Evolutionary conservation across 2,113 vertebrate genomes (phyloP).

Genomic region (Rhea pennata): DNA sequence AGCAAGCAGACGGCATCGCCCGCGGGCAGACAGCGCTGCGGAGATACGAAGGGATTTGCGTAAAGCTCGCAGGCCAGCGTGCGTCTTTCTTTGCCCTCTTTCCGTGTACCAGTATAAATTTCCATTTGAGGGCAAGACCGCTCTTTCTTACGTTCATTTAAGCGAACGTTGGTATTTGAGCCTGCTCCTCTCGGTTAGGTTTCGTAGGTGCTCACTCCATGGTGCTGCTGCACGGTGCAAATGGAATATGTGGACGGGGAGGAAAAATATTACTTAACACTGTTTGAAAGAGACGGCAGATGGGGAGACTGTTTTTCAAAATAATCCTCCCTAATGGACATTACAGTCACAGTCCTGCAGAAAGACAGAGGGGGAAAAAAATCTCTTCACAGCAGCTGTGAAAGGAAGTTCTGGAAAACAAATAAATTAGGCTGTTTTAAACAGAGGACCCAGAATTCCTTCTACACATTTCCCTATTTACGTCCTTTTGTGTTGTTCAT

Average conservation of each 20-base stretch:
- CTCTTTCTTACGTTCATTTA: neutral
- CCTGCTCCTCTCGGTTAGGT: neutral
- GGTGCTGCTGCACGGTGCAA: neutral
- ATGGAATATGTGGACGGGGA: neutral
- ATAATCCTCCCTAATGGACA: slow-evolving; percentile 34
- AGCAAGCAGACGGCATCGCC: neutral
- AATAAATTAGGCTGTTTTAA: slow-evolving; percentile 33
- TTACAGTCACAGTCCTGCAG: neutral
- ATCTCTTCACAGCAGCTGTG: neutral
- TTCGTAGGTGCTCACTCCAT: neutral
- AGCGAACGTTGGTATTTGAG: neutral
- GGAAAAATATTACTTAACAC: slow-evolving; percentile 8
- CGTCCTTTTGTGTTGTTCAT: neutral
- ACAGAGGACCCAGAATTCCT: neutral
- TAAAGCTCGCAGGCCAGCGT: neutral
- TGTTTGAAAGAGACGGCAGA: slow-evolving; percentile 32
- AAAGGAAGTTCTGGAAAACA: slow-evolving; percentile 29
- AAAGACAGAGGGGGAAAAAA: neutral
- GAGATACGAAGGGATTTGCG: neutral
- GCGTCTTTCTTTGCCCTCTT: neutral
- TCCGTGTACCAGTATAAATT: neutral
- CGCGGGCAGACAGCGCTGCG: accelerated
- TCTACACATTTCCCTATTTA: neutral
- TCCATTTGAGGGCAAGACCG: neutral
- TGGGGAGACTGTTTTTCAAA: slow-evolving; percentile 8